Conservation (phyloP, 1,140 invertebrate genomes). For the Drosophila asahinai region DNA sequence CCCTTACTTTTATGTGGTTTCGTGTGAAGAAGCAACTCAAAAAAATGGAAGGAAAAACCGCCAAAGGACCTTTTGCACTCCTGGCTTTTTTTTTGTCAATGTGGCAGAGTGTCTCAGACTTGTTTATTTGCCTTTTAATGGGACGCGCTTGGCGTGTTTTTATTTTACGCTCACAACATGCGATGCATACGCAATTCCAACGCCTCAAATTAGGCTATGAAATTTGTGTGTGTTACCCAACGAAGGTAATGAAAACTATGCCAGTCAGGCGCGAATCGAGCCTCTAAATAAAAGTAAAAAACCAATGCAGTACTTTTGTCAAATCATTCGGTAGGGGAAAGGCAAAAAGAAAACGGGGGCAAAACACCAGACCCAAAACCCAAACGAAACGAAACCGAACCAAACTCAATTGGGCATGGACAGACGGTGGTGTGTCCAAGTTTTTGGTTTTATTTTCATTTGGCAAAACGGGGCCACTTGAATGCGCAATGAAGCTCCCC, state of each 20-base stretch:
- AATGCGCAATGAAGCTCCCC: constrained; percentile 73
- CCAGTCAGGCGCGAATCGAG: constrained; percentile 10
- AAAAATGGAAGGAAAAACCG: neutral
- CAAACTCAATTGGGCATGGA: constrained; percentile 72
- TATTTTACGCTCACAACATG: constrained; percentile 63
- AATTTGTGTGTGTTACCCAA: constrained; percentile 31
- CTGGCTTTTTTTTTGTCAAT: constrained; percentile 21
- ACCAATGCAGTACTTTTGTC: constrained; percentile 61
- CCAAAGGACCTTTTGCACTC: constrained; percentile 17
- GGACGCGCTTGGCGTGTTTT: constrained; percentile 43
- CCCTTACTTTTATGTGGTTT: constrained; percentile 35
- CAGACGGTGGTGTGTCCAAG: constrained; percentile 39
- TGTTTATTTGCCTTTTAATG: constrained; percentile 69
- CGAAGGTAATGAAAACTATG: constrained; percentile 53
- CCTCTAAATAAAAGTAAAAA: neutral
- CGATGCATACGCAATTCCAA: constrained; percentile 66
- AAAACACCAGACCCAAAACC: constrained; percentile 15
- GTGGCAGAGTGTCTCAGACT: constrained; percentile 30
- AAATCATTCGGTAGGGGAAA: constrained; percentile 38
- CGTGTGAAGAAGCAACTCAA: constrained; percentile 27
- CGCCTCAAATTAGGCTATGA: constrained; percentile 63
- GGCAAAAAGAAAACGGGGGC: constrained; percentile 4
- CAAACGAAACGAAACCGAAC: constrained; percentile 32
- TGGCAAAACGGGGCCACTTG: constrained; percentile 76
- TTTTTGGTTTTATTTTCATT: constrained; percentile 67